Evolutionary conservation across 2,113 vertebrate species (phyloP).

Genomic region (Sakesphorus luctuosus): DNA sequence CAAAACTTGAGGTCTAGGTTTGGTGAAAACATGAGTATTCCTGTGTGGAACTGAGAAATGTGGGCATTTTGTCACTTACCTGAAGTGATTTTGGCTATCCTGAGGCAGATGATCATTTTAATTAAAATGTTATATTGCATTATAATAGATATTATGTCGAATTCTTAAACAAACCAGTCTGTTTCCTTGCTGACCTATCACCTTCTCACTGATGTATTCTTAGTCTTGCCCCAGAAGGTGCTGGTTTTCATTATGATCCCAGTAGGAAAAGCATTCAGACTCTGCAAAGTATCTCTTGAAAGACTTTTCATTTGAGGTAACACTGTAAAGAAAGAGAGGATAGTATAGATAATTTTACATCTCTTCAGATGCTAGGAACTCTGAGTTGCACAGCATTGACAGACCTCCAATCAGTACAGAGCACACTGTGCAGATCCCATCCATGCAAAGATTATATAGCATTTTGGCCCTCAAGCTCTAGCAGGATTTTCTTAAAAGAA

Average conservation of each 20-base stretch:
- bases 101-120: neutral
- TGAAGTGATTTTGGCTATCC: neutral
- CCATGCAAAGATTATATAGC: neutral
- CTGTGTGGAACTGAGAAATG: neutral
- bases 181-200: neutral
- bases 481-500: neutral
- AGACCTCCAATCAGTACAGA: accelerated
- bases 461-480: neutral
- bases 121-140: neutral
- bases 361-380: neutral
- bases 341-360: neutral
- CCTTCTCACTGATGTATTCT: neutral
- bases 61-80: neutral
- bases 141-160: neutral
- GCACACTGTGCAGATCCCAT: neutral
- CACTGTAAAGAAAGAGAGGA: neutral
- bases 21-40: neutral
- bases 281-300: neutral
- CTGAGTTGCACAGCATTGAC: neutral
- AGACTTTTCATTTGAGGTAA: neutral
- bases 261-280: neutral
- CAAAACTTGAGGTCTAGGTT: neutral
- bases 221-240: neutral
- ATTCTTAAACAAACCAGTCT: neutral
- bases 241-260: neutral